A percentile compares a stretch with the other conserved stretches of the same genome.
phyloP scores from a whole-genome alignment of 2,888 invertebrate genomes.

The Drosophila picticornis region DNA sequence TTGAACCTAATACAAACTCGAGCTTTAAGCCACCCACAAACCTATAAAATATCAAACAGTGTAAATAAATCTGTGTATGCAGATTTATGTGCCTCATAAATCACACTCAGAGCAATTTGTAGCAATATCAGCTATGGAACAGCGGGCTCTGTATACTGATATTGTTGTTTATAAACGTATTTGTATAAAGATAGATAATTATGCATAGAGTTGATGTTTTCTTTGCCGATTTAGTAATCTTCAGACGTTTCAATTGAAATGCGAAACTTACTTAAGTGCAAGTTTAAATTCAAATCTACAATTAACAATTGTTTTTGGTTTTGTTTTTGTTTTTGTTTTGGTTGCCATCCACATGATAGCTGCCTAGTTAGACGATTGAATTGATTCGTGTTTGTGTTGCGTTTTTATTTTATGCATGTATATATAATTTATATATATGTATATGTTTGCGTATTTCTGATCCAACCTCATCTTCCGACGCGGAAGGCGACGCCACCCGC shows the following conservation, averaged over 20 bases:
- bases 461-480: constrained; percentile 70
- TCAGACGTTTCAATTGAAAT: constrained; percentile 61
- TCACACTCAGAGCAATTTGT: constrained; percentile 1
- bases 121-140: background rate
- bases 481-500: constrained; percentile 70
- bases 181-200: background rate
- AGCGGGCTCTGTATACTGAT: background rate
- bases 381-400: constrained; percentile 19
- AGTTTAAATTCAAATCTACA: constrained; percentile 37
- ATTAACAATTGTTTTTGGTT: constrained; percentile 22
- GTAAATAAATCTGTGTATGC: background rate
- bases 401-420: constrained; percentile 27
- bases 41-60: constrained; percentile 24
- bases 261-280: constrained; percentile 59
- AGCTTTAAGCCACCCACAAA: constrained; percentile 63
- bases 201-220: constrained; percentile 12
- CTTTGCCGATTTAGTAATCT: constrained; percentile 49
- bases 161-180: background rate
- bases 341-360: constrained; percentile 18
- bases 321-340: constrained; percentile 27
- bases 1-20: constrained; percentile 53
- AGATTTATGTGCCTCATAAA: constrained; percentile 8
- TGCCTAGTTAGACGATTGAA: constrained; percentile 27
- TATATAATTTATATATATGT: constrained; percentile 7
- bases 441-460: constrained; percentile 35